Conservation (phyloP, 2,113 vertebrate genomes). For the Atherinomorus stipes region DNA sequence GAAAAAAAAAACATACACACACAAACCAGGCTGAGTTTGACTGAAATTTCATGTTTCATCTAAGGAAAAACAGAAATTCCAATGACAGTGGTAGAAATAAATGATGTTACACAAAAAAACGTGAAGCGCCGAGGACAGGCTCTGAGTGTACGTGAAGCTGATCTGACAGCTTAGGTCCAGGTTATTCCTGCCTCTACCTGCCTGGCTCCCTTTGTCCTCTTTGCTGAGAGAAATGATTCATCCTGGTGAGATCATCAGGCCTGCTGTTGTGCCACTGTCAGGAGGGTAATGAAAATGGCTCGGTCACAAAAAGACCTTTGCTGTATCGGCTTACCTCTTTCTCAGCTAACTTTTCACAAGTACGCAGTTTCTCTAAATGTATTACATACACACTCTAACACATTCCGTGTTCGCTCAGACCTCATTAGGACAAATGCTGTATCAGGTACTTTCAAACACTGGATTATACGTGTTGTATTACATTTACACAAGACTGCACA, state of each 20-base stretch:
- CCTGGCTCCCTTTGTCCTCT: constrained; percentile 6
- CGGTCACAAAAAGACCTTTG: constrained; percentile 2
- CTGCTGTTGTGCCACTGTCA: constrained; percentile 13
- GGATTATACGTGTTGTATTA: constrained; percentile 19
- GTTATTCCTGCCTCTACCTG: constrained; percentile 9
- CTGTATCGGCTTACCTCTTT: constrained; percentile 45
- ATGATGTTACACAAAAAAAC: constrained; percentile 18
- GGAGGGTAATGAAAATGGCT: constrained; percentile 33
- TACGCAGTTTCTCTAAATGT: background rate
- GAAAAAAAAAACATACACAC: too few species aligned
- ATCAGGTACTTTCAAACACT: background rate
- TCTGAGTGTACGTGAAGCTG: background rate
- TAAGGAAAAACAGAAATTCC: too few species aligned
- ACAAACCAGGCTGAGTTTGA: too few species aligned
- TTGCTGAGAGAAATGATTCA: constrained; percentile 4
- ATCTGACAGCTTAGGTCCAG: background rate
- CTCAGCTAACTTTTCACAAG: constrained; percentile 26
- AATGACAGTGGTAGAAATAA: background rate
- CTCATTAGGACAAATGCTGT: background rate
- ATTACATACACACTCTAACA: background rate
- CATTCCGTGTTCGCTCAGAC: background rate
- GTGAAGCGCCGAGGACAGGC: constrained; percentile 19
- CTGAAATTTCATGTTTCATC: too few species aligned
- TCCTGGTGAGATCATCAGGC: constrained; percentile 25
- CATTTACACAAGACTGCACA: constrained; percentile 9